These are phyloP conservation scores for Papilio dardanus DNA, from an alignment of 1,140 invertebrate species.

Conservation along the genomic window DNA sequence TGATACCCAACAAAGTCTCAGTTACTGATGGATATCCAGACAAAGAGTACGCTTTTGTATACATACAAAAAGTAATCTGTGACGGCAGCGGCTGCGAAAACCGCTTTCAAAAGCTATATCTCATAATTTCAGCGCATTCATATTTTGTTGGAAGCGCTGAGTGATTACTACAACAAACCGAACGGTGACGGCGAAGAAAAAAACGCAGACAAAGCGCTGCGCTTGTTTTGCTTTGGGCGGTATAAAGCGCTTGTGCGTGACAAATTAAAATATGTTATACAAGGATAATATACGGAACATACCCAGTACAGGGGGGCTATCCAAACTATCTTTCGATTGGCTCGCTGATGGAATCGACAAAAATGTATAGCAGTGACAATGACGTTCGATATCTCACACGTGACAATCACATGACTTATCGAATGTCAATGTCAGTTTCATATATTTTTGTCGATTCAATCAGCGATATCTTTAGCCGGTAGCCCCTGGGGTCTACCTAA, in stretches of 20 bases:
- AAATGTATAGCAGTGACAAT: too few relatives aligned
- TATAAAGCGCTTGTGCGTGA: background rate
- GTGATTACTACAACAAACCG: slow-evolving; percentile 30
- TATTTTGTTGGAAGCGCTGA: slow-evolving; percentile 36
- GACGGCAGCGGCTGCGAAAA: slow-evolving; percentile 11
- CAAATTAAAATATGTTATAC: slow-evolving; percentile 7
- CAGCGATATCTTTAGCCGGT: too few relatives aligned
- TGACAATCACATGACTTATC: too few relatives aligned
- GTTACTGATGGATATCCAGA: slow-evolving; percentile 8
- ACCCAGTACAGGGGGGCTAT: too few relatives aligned
- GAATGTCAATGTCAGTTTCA: too few relatives aligned
- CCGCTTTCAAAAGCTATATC: slow-evolving; percentile 27
- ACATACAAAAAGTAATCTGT: slow-evolving; percentile 32
- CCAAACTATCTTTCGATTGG: too few relatives aligned
- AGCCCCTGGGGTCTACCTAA: too few relatives aligned
- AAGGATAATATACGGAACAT: background rate
- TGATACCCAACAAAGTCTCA: background rate
- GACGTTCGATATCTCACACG: too few relatives aligned
- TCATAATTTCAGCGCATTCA: slow-evolving; percentile 30
- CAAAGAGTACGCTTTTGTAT: slow-evolving; percentile 13
- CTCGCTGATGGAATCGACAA: too few relatives aligned
- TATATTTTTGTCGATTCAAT: too few relatives aligned
- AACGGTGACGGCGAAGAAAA: slow-evolving; percentile 10
- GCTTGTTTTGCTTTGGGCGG: slow-evolving; percentile 14
- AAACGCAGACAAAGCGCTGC: background rate